Base-by-base conservation (phyloP, 2,797 vertebrate genomes). In the Diceros bicornis region DNA sequence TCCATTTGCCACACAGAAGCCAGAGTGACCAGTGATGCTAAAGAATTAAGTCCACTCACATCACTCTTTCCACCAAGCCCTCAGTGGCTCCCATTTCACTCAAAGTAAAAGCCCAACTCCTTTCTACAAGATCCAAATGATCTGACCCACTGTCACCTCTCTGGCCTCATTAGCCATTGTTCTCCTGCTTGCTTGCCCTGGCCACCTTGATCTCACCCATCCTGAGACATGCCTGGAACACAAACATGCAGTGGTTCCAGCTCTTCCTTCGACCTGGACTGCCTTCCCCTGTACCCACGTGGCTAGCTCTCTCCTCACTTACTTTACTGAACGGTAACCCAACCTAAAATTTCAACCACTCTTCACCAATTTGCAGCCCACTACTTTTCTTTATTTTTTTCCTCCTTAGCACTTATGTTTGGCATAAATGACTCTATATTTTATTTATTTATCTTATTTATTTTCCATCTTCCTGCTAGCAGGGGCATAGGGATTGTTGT, bases 171-270 rank as follows among this genome's bases (percentile, higher is more conserved):
- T n/a, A 52, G 74, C 32, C 16, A 5, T 50, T 10, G 2, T 20
- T 27, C 2, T 32, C 41, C 2, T 9, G 0, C 0, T 7, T 0
- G 59, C 50, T 44, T 1, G 1, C 14, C 59, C 18, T 0, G 2
- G 62, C 37, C 11, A 23, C 18, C 4, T 8, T 57, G 20, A 34
- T 21, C 79, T 55, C 27, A 8, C 10, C n/a, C 11, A 29, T 29
- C 34, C 61, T 61, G 55, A 68, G 8, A 11, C 27, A 11, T 7
- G 14, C 71, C 59, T 17, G 32, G 64, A 69, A 34, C 52, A 27
- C 47, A 23, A 4, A 61, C 25, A 5, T 0, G 2, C 5, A 0
- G 0, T 1, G 21, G 29, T 21, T 20, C 37, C 27, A 20, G 61
- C 44, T 29, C 8, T 34, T 17, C 7, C 29, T 5, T 50, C 20